Evolutionary conservation across 2,888 invertebrate genomes (phyloP), one percentile per base, ranked within the genome.

Genomic region (Disparrhopalites patrizii): DNA sequence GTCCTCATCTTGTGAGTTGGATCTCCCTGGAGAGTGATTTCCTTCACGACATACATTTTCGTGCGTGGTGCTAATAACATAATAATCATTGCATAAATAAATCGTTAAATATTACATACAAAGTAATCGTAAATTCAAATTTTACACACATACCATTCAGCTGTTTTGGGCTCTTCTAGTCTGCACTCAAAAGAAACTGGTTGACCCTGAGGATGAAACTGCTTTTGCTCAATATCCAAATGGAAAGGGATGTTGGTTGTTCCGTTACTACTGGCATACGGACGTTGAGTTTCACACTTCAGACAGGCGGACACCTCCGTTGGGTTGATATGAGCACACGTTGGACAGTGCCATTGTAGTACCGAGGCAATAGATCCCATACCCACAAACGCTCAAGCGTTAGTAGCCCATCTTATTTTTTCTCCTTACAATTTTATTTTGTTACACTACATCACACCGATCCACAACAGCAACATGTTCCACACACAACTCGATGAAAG

Each of bases 361-460:
- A 92, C 91, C 81, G 92, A 92, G 82, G 91, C 91, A 84, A 91
- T 91, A 81, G 91, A 91, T 82, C 92, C 92, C 92, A 92, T 92
- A 25, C 28, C 27, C 8, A 47, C 15, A 47, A 47, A 47, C 47
- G 47, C 47, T 47, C 15, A 18, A 30, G 31, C 31, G 31, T 54
- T 40, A 18, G n/a, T 20, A 40, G 20, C 40, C 33, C 33, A 25
- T 47, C 23, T n/a, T 23, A 47, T 23, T 47, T 20, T 20, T 8
- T 47, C 23, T 47, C 23, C n/a, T n/a, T n/a, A n/a, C n/a, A n/a
- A n/a, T n/a, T n/a, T n/a, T n/a, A n/a, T n/a, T n/a, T n/a, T n/a
- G n/a, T n/a, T n/a, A n/a, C n/a, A n/a, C n/a, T n/a, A n/a, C n/a
- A n/a, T n/a, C n/a, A n/a, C n/a, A n/a, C n/a, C n/a, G n/a, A n/a